Conservation (phyloP, 2,888 invertebrate species). For the Agrypnus murinus region DNA sequence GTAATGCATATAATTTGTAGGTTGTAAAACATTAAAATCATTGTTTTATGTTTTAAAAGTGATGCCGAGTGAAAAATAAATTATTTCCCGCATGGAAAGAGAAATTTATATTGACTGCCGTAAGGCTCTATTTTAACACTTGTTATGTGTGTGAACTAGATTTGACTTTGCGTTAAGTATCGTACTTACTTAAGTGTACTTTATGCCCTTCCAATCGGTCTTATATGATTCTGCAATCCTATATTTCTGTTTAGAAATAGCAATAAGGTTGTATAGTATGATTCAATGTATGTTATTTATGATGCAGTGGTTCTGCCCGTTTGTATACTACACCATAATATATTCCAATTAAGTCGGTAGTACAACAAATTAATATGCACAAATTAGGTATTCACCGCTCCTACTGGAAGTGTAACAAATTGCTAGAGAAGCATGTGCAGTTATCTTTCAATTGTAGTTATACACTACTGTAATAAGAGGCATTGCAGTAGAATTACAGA, state of each 20-base stretch:
- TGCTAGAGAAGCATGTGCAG: constrained; percentile 43
- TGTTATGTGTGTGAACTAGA: background rate
- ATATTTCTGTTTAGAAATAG: constrained; percentile 3
- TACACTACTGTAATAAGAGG: constrained; percentile 17
- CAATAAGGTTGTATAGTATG: background rate
- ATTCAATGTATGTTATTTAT: constrained; percentile 5
- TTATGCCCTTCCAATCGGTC: too few species aligned
- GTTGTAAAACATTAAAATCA: constrained; percentile 25
- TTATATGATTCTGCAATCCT: constrained; percentile 1
- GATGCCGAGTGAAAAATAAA: constrained; percentile 9
- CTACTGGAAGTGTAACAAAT: constrained; percentile 45
- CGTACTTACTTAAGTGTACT: background rate
- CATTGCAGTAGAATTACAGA: constrained; percentile 24
- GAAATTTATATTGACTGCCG: background rate
- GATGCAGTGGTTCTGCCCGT: background rate
- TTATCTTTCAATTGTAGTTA: constrained; percentile 46
- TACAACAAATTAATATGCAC: constrained; percentile 55
- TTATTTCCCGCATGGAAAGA: constrained; percentile 13
- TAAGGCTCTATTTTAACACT: background rate
- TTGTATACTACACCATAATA: constrained; percentile 15
- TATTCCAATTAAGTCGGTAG: constrained; percentile 55
- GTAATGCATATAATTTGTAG: constrained; percentile 21
- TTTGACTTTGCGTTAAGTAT: background rate
- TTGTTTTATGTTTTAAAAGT: constrained; percentile 23
- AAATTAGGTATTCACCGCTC: constrained; percentile 47